phyloP scores from a whole-genome alignment of 1,140 invertebrate species.

The Brachionus rotundiformis region DNA sequence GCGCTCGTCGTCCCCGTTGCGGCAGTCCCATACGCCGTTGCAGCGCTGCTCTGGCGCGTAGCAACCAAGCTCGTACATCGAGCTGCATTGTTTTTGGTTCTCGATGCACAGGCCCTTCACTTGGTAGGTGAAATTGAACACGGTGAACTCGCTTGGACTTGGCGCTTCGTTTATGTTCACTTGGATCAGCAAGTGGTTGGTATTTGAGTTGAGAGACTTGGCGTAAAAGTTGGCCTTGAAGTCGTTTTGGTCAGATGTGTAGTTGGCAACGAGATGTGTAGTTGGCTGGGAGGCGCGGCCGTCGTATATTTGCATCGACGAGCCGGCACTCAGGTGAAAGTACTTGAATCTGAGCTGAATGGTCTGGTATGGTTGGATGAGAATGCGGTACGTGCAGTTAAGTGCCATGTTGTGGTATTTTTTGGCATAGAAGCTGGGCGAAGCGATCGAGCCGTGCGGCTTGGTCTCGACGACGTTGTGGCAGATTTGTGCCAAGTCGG shows the following conservation, averaged over 20 bases:
- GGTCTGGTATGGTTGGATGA: conserved; percentile 41
- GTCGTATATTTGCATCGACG: background rate
- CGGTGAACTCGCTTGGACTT: background rate
- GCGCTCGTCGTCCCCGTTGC: conserved; percentile 13
- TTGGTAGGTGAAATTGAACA: conserved; percentile 46
- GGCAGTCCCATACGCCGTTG: conserved; percentile 46
- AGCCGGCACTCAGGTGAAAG: background rate
- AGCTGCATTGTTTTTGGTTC: background rate
- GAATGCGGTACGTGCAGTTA: conserved; percentile 24
- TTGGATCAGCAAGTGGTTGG: background rate
- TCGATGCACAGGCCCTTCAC: conserved; percentile 45
- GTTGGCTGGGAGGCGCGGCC: background rate
- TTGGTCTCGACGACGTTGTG: background rate
- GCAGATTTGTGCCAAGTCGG: conserved; percentile 12
- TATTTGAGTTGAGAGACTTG: background rate
- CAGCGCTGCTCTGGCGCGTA: conserved; percentile 24
- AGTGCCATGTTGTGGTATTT: background rate
- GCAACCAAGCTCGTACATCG: conserved; percentile 24
- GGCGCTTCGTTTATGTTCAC: background rate
- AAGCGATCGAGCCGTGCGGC: conserved; percentile 34
- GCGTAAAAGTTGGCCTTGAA: conserved; percentile 20
- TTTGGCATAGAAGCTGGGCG: conserved; percentile 20
- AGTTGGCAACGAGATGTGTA: background rate
- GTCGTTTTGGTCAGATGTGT: background rate
- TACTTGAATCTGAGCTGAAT: conserved; percentile 16